These are phyloP conservation scores for Thamnophis elegans DNA, from an alignment of 2,797 vertebrate species.

Conservation along the genomic window DNA sequence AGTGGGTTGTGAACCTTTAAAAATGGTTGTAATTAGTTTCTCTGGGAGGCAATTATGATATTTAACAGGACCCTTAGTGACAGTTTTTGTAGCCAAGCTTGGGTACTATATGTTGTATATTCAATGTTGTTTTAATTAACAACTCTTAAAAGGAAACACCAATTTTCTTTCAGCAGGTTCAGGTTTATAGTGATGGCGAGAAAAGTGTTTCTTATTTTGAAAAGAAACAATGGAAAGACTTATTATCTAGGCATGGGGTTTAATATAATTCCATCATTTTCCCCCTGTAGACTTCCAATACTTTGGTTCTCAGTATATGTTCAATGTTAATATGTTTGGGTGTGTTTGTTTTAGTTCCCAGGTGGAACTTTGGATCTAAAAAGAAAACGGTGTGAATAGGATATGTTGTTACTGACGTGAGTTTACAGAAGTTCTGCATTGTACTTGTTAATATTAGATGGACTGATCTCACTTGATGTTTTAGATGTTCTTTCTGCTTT, in stretches of 20 bases:
- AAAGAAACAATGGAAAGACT: constrained; percentile 13
- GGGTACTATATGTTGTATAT: constrained; percentile 57
- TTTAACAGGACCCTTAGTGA: constrained; percentile 72
- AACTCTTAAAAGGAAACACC: constrained; percentile 74
- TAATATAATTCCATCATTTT: constrained; percentile 7
- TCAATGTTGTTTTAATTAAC: constrained; percentile 77
- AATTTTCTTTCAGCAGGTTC: constrained; percentile 65
- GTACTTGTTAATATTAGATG: neutral
- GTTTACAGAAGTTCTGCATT: neutral
- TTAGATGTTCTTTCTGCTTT: neutral
- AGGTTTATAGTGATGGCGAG: constrained; percentile 34
- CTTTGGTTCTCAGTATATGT: constrained; percentile 23
- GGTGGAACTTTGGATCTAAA: neutral
- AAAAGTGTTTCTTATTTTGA: constrained; percentile 25
- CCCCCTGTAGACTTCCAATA: constrained; percentile 24
- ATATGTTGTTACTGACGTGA: neutral
- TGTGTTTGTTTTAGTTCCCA: constrained; percentile 5
- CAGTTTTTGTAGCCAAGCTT: constrained; percentile 66
- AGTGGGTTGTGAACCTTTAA: constrained; percentile 63
- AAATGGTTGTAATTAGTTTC: constrained; percentile 70
- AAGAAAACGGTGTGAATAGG: neutral
- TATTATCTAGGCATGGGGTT: constrained; percentile 13
- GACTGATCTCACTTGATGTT: neutral
- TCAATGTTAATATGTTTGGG: constrained; percentile 8
- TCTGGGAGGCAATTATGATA: constrained; percentile 65